phyloP scores from a whole-genome alignment of 2,113 vertebrate species.

The Ginglymostoma cirratum region DNA sequence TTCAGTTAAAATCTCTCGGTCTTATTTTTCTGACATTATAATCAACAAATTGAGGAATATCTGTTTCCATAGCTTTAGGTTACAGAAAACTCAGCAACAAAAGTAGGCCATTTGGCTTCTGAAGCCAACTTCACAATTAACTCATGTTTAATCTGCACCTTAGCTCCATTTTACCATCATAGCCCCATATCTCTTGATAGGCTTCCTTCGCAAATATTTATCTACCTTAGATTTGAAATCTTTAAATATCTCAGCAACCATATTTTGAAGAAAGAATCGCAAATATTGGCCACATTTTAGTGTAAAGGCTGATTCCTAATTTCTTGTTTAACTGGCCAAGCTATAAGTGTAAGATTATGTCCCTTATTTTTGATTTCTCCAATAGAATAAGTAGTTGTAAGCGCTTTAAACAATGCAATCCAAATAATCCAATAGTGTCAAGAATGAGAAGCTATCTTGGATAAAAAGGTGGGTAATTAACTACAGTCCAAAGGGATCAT shows the following conservation, averaged over 20 bases:
- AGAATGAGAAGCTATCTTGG: no score
- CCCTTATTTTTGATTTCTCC: no score
- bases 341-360: no score
- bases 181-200: not conserved
- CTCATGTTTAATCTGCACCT: not conserved
- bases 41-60: not conserved
- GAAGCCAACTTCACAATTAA: not conserved
- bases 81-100: not conserved
- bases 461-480: no score
- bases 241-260: not conserved
- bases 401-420: not conserved
- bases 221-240: not conserved
- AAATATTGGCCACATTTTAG: not conserved
- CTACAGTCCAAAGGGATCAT: no score
- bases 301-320: not conserved
- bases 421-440: not conserved
- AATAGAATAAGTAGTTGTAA: not conserved
- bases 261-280: not conserved
- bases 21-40: not conserved
- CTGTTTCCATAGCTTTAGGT: not conserved
- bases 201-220: not conserved
- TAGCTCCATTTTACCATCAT: not conserved
- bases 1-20: not conserved
- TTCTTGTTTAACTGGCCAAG: no score
- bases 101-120: not conserved